phyloP scores from a whole-genome alignment of 2,113 vertebrate genomes.

The Bucco capensis region DNA sequence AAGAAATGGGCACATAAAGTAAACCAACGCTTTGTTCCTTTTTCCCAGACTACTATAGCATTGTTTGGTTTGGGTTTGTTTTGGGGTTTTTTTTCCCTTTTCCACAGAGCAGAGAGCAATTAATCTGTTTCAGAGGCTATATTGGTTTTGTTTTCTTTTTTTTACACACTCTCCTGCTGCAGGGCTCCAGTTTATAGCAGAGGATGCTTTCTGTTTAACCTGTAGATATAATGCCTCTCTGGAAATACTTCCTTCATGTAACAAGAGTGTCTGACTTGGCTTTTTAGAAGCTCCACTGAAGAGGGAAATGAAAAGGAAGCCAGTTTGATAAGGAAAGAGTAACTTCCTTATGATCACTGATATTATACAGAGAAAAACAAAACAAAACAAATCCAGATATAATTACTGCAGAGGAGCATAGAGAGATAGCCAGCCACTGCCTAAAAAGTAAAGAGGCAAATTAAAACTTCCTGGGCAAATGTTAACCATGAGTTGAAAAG shows the following conservation, averaged over 20 bases:
- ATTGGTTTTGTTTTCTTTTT: not conserved
- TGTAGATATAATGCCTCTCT: not conserved
- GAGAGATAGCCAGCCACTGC: not conserved
- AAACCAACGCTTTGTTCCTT: not conserved
- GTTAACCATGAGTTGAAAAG: not conserved
- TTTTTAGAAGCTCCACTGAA: not conserved
- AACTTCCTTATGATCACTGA: not conserved
- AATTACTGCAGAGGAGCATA: not conserved
- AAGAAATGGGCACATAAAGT: not conserved
- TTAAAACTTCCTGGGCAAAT: not conserved
- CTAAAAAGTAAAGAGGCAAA: not conserved
- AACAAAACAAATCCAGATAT: not conserved
- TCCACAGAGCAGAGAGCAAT: not conserved
- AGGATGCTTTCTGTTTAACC: not conserved
- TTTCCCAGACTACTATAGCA: not conserved
- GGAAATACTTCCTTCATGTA: not conserved
- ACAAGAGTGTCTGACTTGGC: not conserved
- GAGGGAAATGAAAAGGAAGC: not conserved
- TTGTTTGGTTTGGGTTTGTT: no score
- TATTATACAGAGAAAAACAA: not conserved
- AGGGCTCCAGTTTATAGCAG: not conserved
- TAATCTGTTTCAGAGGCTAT: not conserved
- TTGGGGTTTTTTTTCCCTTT: not conserved
- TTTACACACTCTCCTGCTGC: not conserved
- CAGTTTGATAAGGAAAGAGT: not conserved